Evolutionary conservation across 1,140 invertebrate species (phyloP), one percentile per base, ranked within the genome.

Genomic region (Scaptomyza graminum): DNA sequence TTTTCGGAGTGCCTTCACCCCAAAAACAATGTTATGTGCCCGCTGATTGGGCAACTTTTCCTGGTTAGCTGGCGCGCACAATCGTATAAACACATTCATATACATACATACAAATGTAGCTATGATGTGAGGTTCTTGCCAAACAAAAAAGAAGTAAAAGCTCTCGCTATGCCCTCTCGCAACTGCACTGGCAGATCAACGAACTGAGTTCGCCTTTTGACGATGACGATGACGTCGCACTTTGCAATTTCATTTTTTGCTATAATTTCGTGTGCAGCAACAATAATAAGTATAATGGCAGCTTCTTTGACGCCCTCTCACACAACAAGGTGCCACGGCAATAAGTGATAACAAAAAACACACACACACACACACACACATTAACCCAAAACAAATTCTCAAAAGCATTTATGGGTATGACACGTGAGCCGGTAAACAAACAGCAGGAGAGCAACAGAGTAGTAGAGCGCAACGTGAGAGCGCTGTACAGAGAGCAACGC

Each of bases 1-100:
- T 85, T 81, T 80, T 88, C 74, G 74, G 74, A 85, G 82, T 85
- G 74, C 82, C 82, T 85, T 85, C 82, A 85, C 82, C 82, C 82
- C 82, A 59, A 72, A 73, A 77, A 44, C 64, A 47, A 22, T 49
- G 47, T 77, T 61, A 31, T 74, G 57, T 61, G 61, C 46, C 70
- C 54, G 71, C 60, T 55, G 50, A 15, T 67, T 65, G 70, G 78
- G 74, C 81, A 85, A 87, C 82, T 85, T 85, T 85, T 85, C 83
- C 82, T 82, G 82, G 82, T 85, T 74, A 62, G 55, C 56, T 72
- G 50, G 18, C 69, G 18, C 69, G 49, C 43, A 62, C 43, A 39
- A 18, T 55, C 49, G 60, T 11, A 46, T 13, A 25, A 63, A 59
- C 54, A 47, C 43, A 59, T 6, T 28, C 16, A 56, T 28, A 37